Conservation (phyloP, 2,888 invertebrate genomes). For the Cephonodes hylas region DNA sequence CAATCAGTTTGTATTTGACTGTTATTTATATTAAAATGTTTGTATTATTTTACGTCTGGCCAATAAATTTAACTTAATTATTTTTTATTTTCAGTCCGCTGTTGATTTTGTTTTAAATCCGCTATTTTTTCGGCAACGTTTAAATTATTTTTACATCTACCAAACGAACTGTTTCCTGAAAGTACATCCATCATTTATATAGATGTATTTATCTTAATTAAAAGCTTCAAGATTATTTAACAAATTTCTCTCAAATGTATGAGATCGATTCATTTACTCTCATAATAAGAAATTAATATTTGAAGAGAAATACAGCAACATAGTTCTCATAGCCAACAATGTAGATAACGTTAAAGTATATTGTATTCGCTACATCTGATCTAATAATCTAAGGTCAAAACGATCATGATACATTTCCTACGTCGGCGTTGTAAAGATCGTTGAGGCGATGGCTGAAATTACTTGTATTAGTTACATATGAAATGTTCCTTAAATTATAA, state of each 20-base stretch:
- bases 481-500: neutral
- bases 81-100: slow-evolving; percentile 17
- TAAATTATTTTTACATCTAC: slow-evolving; percentile 7
- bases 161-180: neutral
- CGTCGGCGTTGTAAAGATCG: neutral
- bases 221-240: neutral
- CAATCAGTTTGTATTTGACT: slow-evolving; percentile 33
- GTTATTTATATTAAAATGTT: slow-evolving; percentile 40
- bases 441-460: neutral
- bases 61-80: slow-evolving; percentile 21
- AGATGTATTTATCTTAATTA: neutral
- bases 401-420: neutral
- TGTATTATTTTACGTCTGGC: slow-evolving; percentile 26
- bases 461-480: neutral
- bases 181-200: neutral
- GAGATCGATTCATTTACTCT: too few species aligned
- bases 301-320: neutral
- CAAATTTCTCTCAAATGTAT: too few species aligned
- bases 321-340: neutral
- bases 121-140: neutral
- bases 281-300: neutral
- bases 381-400: neutral
- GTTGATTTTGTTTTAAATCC: slow-evolving; percentile 13
- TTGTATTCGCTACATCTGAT: neutral
- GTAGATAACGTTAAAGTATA: neutral